These are phyloP conservation scores for Cynopterus sphinx DNA, from an alignment of 2,797 vertebrate genomes.

Conservation along the genomic window DNA sequence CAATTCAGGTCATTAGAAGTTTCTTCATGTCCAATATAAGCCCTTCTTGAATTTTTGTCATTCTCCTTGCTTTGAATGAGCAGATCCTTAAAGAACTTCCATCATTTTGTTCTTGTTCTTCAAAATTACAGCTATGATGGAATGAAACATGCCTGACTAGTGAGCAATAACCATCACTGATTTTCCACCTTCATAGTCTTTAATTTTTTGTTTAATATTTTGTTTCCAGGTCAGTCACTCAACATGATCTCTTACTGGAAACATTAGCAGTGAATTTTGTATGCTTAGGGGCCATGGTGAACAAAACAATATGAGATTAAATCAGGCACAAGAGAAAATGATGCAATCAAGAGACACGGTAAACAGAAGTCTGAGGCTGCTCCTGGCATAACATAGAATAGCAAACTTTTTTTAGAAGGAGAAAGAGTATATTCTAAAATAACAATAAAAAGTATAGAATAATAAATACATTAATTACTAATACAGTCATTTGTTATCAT, in stretches of 20 bases:
- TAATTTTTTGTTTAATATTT: not conserved
- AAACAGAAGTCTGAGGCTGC: not conserved
- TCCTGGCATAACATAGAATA: not conserved
- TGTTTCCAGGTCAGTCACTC: not conserved
- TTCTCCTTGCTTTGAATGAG: not conserved
- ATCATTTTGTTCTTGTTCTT: not conserved
- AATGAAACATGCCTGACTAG: not conserved
- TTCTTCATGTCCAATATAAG: not conserved
- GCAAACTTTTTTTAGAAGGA: not conserved
- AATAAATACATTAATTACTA: not conserved
- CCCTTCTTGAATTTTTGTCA: not conserved
- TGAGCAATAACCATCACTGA: not conserved
- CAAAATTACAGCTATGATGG: not conserved
- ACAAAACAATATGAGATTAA: not conserved
- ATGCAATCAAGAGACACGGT: not conserved
- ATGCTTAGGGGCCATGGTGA: not conserved
- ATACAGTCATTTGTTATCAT: not conserved
- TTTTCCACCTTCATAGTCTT: not conserved
- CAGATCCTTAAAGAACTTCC: not conserved
- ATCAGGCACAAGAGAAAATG: not conserved
- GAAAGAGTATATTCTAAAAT: not conserved
- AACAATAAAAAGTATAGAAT: not conserved
- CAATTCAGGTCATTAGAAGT: not conserved
- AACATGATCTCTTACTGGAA: not conserved
- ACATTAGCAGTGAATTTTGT: not conserved